Evolutionary conservation across 2,888 invertebrate species (phyloP), one percentile per base, ranked within the genome.

Genomic region (Yponomeuta evonymella): DNA sequence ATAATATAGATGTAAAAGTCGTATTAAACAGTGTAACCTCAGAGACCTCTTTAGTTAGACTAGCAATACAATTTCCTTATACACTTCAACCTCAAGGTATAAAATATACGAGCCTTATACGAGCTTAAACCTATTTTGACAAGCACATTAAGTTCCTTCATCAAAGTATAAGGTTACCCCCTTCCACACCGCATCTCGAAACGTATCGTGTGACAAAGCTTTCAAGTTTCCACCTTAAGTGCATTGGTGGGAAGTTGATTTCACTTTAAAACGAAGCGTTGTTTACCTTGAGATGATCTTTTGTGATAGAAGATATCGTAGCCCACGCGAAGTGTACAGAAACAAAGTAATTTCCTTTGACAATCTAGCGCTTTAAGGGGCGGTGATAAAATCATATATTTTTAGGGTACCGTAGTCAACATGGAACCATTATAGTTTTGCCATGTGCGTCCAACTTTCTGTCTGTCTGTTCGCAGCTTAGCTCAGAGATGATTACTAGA

Each of bases 81-180:
- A 3, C 51, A 9, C 51, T 51, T 12, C 51, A 5, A 12, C 12
- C 10, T 36, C 33, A 36, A 51, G 51, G 51, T 51, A 51, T 51
- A 51, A 51, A 5, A 36, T 36, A 36, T 36, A 51, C 51, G 2
- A 12, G 5, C 51, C 51, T 12, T 58, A 58, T 15, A 58, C 51
- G 15, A 12, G 51, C 51, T 58, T 4, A n/a, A 64, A 64, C 30
- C 23, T 64, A 67, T 36, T 30, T 51, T 51, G 68, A 68, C 68
- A 68, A 67, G 68, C 23, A 68, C 68, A 51, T 68, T 68, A 51
- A 48, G 51, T 15, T 58, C 30, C 51, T 36, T 68, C 51, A 29
- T 68, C 68, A 51, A 68, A 51, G 51, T 68, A 30, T 68, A 48
- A 11, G 29, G 68, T 68, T 68, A 51, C 68, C n/a, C 15, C 11